Evolutionary conservation across 1,140 invertebrate species (phyloP), one percentile per base, ranked within the genome.

Genomic region (Spodoptera litura): DNA sequence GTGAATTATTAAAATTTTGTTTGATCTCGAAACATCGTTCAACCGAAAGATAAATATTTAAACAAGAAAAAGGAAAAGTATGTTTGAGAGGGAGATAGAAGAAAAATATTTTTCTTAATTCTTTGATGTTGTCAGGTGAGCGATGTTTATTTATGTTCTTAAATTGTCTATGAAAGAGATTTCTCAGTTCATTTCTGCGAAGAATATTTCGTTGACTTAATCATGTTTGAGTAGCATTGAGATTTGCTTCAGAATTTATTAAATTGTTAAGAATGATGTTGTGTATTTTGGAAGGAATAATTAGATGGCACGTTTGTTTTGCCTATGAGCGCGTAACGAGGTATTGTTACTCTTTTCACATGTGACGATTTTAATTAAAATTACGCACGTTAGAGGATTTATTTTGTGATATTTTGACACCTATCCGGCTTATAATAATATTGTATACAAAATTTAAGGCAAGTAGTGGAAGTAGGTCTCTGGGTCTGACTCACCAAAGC

Each of bases 141-240:
- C 27, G 55, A 51, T 74, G 71, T 59, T 61, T 74, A 72, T 58
- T 35, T 49, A 51, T 51, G n/a, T 51, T 25, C 71, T 51, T 74
- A 74, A 52, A 74, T 74, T 61, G 55, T 74, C 56, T 58, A 27
- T 61, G 27, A 11, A 74, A 61, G 38, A 9, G 20, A 61, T 74
- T 58, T 74, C 25, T 38, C 55, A 2, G 70, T 49, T 59, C 15
- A 27, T 31, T 27, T 61, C 49, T 61, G 15, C 49, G 55, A 49
- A 35, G 10, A 59, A 74, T 44, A n/a, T 12, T 59, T 51, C 27
- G 71, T 59, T 61, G 31, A 51, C 55, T 44, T 74, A 61, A 61
- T 61, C 27, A 56, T 15, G 56, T 51, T 74, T 61, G 44, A 59
- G 35, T 61, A 74, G 25, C 5, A 10, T 4, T 4, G 13, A 44